Evolutionary conservation across 2,113 vertebrate genomes (phyloP).

Genomic region (Oreochromis niloticus): DNA sequence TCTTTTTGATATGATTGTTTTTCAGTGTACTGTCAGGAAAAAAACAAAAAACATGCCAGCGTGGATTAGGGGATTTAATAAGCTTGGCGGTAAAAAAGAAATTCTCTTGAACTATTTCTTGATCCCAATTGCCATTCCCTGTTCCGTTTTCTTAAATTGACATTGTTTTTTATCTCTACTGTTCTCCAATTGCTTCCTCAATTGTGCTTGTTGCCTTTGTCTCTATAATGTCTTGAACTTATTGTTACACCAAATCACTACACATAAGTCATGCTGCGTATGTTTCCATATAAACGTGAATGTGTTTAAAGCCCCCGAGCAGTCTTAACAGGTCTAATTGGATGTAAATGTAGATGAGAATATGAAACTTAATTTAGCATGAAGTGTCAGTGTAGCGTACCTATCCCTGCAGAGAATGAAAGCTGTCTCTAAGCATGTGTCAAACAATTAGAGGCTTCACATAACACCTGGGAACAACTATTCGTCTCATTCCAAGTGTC

Average conservation of each 20-base stretch:
- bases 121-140: background rate
- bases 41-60: background rate
- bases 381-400: background rate
- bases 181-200: background rate
- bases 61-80: background rate
- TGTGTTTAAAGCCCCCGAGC: background rate
- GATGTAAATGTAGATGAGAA: slow-evolving; percentile 33
- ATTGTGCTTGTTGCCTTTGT: background rate
- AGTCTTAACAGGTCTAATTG: slow-evolving; percentile 25
- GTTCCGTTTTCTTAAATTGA: background rate
- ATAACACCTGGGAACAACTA: slow-evolving; percentile 10
- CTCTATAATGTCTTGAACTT: background rate
- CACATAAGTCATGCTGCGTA: background rate
- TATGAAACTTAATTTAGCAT: slow-evolving; percentile 45
- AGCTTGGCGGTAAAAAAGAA: background rate
- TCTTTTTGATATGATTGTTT: background rate
- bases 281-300: background rate
- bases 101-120: background rate
- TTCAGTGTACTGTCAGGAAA: background rate
- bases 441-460: slow-evolving; percentile 37
- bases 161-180: background rate
- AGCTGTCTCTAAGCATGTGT: slow-evolving; percentile 12
- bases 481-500: background rate
- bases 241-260: background rate
- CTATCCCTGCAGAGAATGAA: slow-evolving; percentile 12